These are phyloP conservation scores for Conopomorpha cramerella DNA, from an alignment of 1,140 invertebrate species.

Conservation along the genomic window DNA sequence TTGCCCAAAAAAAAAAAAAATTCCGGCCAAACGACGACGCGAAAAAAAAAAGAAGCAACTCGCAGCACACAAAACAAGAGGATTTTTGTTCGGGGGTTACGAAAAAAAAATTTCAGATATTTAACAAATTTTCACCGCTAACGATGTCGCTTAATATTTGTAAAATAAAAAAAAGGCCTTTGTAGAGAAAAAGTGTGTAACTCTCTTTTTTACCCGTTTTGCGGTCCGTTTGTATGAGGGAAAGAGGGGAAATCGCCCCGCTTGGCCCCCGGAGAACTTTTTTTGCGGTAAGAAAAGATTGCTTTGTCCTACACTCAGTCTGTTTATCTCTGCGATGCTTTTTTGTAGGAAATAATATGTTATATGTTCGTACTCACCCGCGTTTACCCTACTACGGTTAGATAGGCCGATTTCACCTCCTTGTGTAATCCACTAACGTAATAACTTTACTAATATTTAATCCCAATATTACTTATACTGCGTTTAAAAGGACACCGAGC, in stretches of 20 bases:
- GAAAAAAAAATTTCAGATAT: slow-evolving; percentile 43
- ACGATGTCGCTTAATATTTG: slow-evolving; percentile 44
- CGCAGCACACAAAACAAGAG: too few relatives aligned
- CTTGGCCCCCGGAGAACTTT: slow-evolving; percentile 18
- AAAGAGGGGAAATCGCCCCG: slow-evolving; percentile 36
- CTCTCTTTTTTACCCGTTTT: slow-evolving; percentile 36
- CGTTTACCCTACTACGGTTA: too few relatives aligned
- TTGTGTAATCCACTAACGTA: too few relatives aligned
- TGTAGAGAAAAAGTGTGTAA: slow-evolving; percentile 29
- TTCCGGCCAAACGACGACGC: too few relatives aligned
- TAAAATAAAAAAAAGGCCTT: slow-evolving; percentile 48
- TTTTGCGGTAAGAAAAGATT: slow-evolving; percentile 52
- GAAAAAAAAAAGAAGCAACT: too few relatives aligned
- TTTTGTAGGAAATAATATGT: slow-evolving; percentile 12
- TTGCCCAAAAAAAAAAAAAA: too few relatives aligned
- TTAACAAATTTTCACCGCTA: slow-evolving; percentile 46
- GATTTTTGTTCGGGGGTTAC: too few relatives aligned
- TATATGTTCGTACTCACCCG: too few relatives aligned
- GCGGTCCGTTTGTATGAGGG: slow-evolving; percentile 17
- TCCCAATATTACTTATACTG: too few relatives aligned
- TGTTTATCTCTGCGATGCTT: slow-evolving; percentile 22
- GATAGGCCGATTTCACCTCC: too few relatives aligned
- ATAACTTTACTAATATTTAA: too few relatives aligned
- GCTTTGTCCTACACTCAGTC: slow-evolving; percentile 29
- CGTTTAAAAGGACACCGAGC: too few relatives aligned